Conservation (phyloP, 2,888 invertebrate species). For the Tuberolachnus salignus region DNA sequence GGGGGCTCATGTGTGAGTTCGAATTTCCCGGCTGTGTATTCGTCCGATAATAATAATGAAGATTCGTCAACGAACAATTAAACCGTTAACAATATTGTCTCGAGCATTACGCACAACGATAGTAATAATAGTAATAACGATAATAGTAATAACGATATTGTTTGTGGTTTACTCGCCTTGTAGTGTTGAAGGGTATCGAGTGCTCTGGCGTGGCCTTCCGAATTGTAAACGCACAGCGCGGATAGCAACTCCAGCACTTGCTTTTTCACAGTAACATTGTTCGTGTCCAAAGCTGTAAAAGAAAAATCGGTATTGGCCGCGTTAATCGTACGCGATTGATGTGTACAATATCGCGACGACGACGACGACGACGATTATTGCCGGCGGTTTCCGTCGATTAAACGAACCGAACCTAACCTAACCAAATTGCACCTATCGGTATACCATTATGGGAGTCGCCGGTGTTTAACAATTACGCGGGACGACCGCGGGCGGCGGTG, state of each 20-base stretch:
- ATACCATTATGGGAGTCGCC: not conserved
- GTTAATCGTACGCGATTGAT: no score
- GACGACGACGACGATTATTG: not conserved
- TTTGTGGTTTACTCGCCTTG: slow-evolving; percentile 71
- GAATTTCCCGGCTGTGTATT: no score
- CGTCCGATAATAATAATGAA: no score
- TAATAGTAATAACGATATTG: slow-evolving; percentile 33
- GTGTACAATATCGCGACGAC: no score
- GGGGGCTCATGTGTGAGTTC: no score
- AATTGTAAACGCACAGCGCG: slow-evolving; percentile 91
- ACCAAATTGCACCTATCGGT: no score
- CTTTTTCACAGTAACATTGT: slow-evolving; percentile 89
- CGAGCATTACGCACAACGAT: no score
- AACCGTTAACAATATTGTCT: no score
- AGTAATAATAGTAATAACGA: slow-evolving; percentile 15
- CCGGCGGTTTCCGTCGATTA: slow-evolving; percentile 4
- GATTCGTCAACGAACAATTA: not conserved
- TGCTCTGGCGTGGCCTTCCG: slow-evolving; percentile 84
- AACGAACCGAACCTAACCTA: not conserved
- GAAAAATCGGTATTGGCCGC: slow-evolving; percentile 33
- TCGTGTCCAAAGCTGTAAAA: slow-evolving; percentile 80
- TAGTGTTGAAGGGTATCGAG: slow-evolving; percentile 90
- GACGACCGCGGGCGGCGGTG: not conserved
- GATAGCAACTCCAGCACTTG: slow-evolving; percentile 95
- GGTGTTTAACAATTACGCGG: slow-evolving; percentile 9